Base-by-base conservation (phyloP, 2,888 invertebrate species). In the Trimorus sp. region DNA sequence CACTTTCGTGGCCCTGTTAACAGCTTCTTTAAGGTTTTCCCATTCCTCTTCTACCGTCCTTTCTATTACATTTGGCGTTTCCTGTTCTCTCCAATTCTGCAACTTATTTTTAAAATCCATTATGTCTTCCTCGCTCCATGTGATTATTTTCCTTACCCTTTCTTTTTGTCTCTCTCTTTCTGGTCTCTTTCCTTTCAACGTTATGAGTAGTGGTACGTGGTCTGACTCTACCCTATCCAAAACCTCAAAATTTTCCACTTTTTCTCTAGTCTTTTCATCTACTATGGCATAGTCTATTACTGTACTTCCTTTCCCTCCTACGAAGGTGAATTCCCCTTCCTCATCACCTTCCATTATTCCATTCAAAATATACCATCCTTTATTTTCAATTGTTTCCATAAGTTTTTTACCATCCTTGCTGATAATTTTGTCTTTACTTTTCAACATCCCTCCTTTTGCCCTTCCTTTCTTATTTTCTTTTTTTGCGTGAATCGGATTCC, bases 141-240 rank as follows among this genome's bases (percentile, higher is more conserved):
- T 45, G 7, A 66, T 1, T 51, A 51, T 8, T 38, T 38, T 38
- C 38, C 38, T 38, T 38, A 38, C 38, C 38, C 38, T 12, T 36
- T 65, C 60, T 68, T 68, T 48, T 48, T 58, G 48, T 48, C 9
- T 48, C 4, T 16, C 15, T 16, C 8, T 36, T 16, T 62, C 8
- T 38, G 38, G 5, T 8, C 38, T 38, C 38, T 8, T 38, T 38
- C 38, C 38, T 38, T 38, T 38, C 38, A 38, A 8, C 38, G 38
- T 38, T 38, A 38, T 38, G 6, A 38, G 38, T 37, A 83, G 12
- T 7, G 80, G 75, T n/a, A 37, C 48, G 37, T 84, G 80, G 45
- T 83, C 80, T 26, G 78, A 80, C 4, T 83, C 82, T 4, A 79
- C 58, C 36, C 78, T 51, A 16, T 56, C 37, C 15, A 16, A 7